Conservation (phyloP, 1,140 invertebrate species). For the Coptotermes formosanus region DNA sequence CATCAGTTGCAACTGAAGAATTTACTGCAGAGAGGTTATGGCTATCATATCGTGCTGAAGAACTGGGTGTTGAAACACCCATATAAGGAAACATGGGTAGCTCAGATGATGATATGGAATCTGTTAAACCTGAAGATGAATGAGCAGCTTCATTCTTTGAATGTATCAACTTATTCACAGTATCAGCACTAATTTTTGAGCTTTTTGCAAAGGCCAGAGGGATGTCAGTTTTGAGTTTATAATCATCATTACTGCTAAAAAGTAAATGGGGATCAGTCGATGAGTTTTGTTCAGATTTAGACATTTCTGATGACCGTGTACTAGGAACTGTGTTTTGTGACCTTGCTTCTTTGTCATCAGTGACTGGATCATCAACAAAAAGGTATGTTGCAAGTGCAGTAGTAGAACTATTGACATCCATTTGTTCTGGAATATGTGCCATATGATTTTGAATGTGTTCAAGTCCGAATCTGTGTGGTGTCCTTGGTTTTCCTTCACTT, state of each 20-base stretch:
- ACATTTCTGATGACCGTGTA: background rate
- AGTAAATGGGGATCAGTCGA: background rate
- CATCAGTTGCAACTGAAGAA: background rate
- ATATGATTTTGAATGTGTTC: background rate
- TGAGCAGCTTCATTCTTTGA: background rate
- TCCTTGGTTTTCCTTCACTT: background rate
- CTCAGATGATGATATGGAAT: background rate
- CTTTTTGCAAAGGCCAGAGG: background rate
- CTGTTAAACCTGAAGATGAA: background rate
- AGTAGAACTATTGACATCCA: background rate
- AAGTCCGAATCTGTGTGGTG: background rate
- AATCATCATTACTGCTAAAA: background rate
- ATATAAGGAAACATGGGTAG: background rate
- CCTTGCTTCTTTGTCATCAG: background rate
- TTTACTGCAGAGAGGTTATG: too few relatives aligned
- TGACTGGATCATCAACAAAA: background rate
- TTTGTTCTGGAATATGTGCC: background rate
- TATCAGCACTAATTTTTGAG: background rate
- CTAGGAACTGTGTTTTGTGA: background rate
- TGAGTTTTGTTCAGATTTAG: background rate
- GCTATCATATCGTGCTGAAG: background rate
- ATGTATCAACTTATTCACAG: background rate
- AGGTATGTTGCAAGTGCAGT: background rate
- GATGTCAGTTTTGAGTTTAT: background rate
- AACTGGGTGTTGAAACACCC: background rate